phyloP scores from a whole-genome alignment of 2,888 invertebrate genomes.

The Eretmocerus hayati region DNA sequence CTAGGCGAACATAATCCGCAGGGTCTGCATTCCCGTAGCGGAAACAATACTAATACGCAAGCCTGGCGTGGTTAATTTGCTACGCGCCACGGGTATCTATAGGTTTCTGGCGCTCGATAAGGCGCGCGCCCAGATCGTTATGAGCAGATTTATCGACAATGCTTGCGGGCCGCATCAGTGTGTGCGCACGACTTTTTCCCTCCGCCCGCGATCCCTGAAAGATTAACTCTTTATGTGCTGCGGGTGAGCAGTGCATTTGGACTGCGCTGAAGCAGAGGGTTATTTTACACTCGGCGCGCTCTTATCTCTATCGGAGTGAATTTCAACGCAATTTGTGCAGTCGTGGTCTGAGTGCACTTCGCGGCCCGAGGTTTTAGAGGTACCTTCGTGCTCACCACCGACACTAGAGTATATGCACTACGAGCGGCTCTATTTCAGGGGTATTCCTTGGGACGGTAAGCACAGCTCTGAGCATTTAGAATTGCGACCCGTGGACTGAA shows the following conservation, averaged over 20 bases:
- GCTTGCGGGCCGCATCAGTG: no score
- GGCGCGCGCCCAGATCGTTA: slow-evolving; percentile 10
- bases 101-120: neutral
- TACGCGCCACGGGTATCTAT: no score
- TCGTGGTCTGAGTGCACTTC: slow-evolving; percentile 12
- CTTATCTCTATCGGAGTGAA: slow-evolving; percentile 9
- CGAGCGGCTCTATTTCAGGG: no score
- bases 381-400: no score
- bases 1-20: no score
- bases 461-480: no score
- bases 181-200: slow-evolving; percentile 5
- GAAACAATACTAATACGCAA: no score
- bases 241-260: neutral
- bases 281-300: slow-evolving; percentile 12
- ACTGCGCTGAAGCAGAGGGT: neutral
- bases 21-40: no score
- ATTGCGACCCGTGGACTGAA: no score
- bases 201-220: neutral
- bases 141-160: slow-evolving; percentile 19
- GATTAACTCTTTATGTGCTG: slow-evolving; percentile 1
- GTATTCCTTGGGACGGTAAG: no score
- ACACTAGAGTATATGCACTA: no score
- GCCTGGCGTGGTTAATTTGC: no score
- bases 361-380: slow-evolving; percentile 8
- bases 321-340: slow-evolving; percentile 11